Percentiles rank a stretch among this genome's conserved stretches.
Conservation (phyloP, 53 echinoderm and acorn worm species). For the Temnopleurus reevesii region DNA sequence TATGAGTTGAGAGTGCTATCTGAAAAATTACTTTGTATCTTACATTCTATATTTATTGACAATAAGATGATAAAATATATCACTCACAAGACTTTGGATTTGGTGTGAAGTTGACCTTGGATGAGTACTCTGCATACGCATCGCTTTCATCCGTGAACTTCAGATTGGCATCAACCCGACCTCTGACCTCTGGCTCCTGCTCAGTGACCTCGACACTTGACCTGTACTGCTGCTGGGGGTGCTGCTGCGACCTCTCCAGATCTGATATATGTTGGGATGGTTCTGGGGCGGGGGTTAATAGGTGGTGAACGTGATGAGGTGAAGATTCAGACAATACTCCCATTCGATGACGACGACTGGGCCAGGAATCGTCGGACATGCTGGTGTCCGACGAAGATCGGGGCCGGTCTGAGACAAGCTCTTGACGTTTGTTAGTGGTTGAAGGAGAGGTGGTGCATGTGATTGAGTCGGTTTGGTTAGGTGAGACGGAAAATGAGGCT, state of each 20-base stretch:
- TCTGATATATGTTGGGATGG: slow-evolving; percentile 62
- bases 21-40: too few species aligned
- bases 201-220: slow-evolving; percentile 14
- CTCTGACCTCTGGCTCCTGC: slow-evolving; percentile 31
- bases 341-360: background rate
- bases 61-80: background rate
- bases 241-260: slow-evolving; percentile 38
- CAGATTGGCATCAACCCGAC: slow-evolving; percentile 50
- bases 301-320: slow-evolving; percentile 57
- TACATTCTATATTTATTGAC: too few species aligned
- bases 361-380: background rate
- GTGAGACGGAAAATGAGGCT: slow-evolving; percentile 18
- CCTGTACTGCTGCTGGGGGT: slow-evolving; percentile 22
- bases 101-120: slow-evolving; percentile 91
- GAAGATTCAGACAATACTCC: slow-evolving; percentile 20
- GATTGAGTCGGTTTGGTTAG: background rate
- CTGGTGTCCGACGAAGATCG: background rate
- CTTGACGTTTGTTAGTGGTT: slow-evolving; percentile 33
- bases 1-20: too few species aligned
- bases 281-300: slow-evolving; percentile 60
- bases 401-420: background rate
- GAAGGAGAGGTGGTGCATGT: slow-evolving; percentile 1
- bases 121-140: slow-evolving; percentile 83
- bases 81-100: slow-evolving; percentile 65
- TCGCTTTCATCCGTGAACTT: slow-evolving; percentile 77